Conservation (phyloP, 2,797 vertebrate species). For the Natrix natrix region DNA sequence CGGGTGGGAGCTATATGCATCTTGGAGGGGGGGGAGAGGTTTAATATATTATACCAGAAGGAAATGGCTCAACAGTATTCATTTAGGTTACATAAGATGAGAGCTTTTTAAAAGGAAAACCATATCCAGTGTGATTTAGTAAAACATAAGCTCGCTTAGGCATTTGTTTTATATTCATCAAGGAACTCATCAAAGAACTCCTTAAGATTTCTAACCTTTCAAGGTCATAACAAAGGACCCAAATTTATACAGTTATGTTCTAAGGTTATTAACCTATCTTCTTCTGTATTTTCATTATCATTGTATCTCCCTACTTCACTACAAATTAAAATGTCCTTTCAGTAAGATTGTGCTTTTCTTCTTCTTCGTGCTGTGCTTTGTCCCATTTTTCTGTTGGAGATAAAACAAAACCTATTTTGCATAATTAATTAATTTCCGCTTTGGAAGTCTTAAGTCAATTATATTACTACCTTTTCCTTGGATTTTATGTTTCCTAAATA, state of each 20-base stretch:
- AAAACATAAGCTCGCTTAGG: neutral
- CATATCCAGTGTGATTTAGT: neutral
- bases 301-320: neutral
- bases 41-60: neutral
- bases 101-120: neutral
- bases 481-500: neutral
- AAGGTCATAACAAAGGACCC: neutral
- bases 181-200: neutral
- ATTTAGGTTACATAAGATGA: neutral
- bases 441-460: neutral
- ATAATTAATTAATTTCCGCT: neutral
- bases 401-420: neutral
- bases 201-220: neutral
- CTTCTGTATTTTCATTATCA: neutral
- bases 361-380: neutral
- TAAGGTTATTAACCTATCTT: neutral
- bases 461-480: neutral
- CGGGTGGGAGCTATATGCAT: neutral
- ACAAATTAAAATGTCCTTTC: neutral
- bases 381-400: neutral
- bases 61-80: neutral
- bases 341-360: neutral
- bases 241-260: neutral
- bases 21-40: neutral
- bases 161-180: neutral